Evolutionary conservation across 2,888 invertebrate genomes (phyloP), one percentile per base, ranked within the genome.

Genomic region (Meta bourneti): DNA sequence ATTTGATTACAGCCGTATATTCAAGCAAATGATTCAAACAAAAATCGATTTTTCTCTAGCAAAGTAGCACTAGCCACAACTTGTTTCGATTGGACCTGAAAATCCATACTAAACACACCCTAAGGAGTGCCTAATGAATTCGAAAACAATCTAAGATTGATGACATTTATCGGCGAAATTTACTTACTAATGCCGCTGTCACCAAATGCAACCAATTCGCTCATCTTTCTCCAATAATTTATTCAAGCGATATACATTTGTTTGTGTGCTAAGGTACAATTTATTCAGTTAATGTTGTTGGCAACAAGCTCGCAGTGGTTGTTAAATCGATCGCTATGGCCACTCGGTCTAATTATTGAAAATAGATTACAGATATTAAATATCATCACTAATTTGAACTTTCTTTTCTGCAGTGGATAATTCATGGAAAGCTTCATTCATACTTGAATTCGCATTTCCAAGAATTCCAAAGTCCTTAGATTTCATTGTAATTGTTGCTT

Each of bases 91-190:
- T 61, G 11, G 61, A 7, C 61, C 61, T 34, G 16, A 61, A 61
- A 61, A 61, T 61, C 61, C 61, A 61, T 61, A 61, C 61, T 61
- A 61, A 61, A 61, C 61, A 61, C 61, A 61, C 7, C 61, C 61
- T 16, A 61, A 61, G 61, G 16, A 61, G 61, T 8, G 61, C 61
- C 61, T 61, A 61, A 61, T 61, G 61, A 61, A 61, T 61, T 61
- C 61, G 61, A 61, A 61, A 61, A 61, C 61, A 61, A 61, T 61
- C 61, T 61, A 61, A 61, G 61, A 61, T 61, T 61, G 61, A 61
- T 61, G 61, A 61, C 61, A 61, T 61, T 61, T 61, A 61, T 61
- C 61, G 61, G 61, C 16, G 61, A 61, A 61, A 61, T 61, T 61
- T 61, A 61, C 61, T 61, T 61, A 61, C 61, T 61, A 61, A 61